Percentiles rank a stretch among this genome's conserved stretches.
Conservation (phyloP, 2,797 vertebrate species). For the Pristis pectinata region DNA sequence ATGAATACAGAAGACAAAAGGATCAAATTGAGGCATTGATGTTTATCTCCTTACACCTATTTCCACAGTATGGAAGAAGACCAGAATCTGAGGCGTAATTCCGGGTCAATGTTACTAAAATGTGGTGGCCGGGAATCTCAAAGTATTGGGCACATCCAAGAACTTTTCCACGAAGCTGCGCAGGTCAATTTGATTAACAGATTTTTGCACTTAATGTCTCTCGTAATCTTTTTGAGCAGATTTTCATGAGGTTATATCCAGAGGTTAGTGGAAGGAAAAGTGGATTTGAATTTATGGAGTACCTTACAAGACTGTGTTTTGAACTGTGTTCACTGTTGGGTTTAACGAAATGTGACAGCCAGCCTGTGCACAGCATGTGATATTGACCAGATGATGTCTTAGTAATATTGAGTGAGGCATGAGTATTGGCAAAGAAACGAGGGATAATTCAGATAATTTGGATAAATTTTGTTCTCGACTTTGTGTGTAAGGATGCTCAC, state of each 20-base stretch:
- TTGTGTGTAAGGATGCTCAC: not conserved
- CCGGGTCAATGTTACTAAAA: not conserved
- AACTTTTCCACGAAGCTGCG: conserved; percentile 89
- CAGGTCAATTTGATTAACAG: conserved; percentile 60
- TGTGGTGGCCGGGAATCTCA: conserved; percentile 23
- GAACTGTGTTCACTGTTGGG: too few species aligned
- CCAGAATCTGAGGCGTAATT: not conserved
- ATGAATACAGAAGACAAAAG: not conserved
- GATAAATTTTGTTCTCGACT: not conserved
- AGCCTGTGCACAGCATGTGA: too few species aligned
- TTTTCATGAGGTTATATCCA: not conserved
- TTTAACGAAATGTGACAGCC: too few species aligned
- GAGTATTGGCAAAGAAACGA: not conserved
- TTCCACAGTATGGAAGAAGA: conserved; percentile 9
- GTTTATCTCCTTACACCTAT: not conserved
- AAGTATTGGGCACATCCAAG: conserved; percentile 58
- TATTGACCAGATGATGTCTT: too few species aligned
- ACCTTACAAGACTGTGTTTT: too few species aligned
- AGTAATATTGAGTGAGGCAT: too few species aligned
- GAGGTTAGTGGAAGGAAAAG: not conserved
- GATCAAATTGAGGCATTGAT: not conserved
- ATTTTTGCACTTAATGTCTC: not conserved
- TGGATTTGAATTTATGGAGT: too few species aligned
- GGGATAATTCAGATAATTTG: not conserved
- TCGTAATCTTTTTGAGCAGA: not conserved